phyloP scores from a whole-genome alignment of 1,140 invertebrate genomes.

The Drepana arcuata region DNA sequence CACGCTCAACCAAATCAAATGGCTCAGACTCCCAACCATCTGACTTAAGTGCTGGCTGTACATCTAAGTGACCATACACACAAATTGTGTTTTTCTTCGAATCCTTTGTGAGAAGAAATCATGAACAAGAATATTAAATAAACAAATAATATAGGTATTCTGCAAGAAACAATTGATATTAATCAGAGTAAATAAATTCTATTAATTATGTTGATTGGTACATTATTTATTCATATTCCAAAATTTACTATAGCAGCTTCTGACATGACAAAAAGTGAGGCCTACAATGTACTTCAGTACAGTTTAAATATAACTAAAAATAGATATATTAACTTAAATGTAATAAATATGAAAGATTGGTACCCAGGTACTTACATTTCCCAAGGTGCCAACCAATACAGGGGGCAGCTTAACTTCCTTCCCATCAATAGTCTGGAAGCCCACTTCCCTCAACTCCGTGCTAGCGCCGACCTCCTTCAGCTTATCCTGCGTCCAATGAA shows the following conservation, averaged over 20 bases:
- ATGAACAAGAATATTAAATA: constrained; percentile 1
- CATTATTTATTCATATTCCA: too few relatives aligned
- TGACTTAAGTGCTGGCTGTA: constrained; percentile 91
- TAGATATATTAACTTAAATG: too few relatives aligned
- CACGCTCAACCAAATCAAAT: constrained; percentile 89
- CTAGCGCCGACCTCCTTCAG: constrained; percentile 83
- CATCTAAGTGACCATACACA: constrained; percentile 98
- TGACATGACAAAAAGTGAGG: too few relatives aligned
- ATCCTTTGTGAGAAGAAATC: constrained; percentile 69
- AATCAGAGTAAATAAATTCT: not conserved
- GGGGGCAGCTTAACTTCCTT: constrained; percentile 86
- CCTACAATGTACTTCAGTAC: too few relatives aligned
- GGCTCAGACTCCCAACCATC: constrained; percentile 98
- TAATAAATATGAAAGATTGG: too few relatives aligned
- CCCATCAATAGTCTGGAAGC: constrained; percentile 84
- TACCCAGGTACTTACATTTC: constrained; percentile 74
- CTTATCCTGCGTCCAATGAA: constrained; percentile 84
- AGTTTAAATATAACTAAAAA: too few relatives aligned
- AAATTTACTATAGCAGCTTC: too few relatives aligned
- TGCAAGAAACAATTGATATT: not conserved
- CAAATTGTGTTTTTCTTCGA: constrained; percentile 91
- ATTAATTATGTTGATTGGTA: too few relatives aligned
- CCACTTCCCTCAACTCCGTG: constrained; percentile 86
- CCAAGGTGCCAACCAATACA: constrained; percentile 88
- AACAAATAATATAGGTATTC: not conserved